phyloP scores from a whole-genome alignment of 2,113 vertebrate species.

The Fukomys damarensis region DNA sequence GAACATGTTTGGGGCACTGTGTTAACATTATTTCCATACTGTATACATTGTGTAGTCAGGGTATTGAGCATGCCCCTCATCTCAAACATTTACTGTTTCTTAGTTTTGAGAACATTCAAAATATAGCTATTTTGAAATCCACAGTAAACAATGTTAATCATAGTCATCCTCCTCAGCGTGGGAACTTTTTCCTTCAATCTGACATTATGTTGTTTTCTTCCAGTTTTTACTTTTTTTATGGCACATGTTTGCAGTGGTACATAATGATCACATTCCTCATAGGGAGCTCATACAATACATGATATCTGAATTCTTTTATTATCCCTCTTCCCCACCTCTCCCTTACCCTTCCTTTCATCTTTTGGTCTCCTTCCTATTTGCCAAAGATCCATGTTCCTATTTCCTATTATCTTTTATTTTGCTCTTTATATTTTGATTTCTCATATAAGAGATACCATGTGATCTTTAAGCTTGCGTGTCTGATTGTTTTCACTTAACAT shows the following conservation, averaged over 20 bases:
- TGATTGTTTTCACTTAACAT: neutral
- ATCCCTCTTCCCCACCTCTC: neutral
- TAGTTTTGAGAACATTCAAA: neutral
- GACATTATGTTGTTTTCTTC: neutral
- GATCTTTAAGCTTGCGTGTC: neutral
- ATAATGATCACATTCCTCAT: neutral
- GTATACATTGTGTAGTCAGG: neutral
- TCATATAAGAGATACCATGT: neutral
- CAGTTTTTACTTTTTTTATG: neutral
- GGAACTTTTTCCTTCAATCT: neutral
- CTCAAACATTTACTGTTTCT: neutral
- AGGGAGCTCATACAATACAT: neutral
- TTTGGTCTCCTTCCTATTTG: neutral
- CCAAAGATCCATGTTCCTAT: neutral
- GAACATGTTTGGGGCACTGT: neutral
- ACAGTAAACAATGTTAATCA: neutral
- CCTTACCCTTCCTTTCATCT: neutral
- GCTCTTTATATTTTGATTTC: neutral
- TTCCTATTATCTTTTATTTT: neutral
- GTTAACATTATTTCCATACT: neutral
- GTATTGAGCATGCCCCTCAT: neutral
- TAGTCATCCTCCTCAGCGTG: neutral
- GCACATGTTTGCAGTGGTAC: neutral
- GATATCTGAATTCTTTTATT: neutral
- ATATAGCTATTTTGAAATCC: neutral